Conservation (phyloP, 1,140 invertebrate genomes). For the Patella vulgata region DNA sequence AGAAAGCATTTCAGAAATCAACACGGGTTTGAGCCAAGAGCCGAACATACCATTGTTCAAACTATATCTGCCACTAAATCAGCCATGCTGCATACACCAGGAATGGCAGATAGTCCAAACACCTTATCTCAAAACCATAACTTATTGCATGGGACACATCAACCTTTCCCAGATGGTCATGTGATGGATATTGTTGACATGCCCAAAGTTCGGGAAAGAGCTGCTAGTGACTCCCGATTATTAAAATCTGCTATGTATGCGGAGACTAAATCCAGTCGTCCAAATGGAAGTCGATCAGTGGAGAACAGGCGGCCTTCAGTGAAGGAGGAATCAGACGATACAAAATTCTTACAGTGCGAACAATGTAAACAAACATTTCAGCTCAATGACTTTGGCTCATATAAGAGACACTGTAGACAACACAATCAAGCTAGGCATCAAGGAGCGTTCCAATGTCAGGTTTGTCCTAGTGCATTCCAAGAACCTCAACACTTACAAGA, state of each 20-base stretch:
- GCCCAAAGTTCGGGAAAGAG: no score
- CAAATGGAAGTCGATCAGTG: not conserved
- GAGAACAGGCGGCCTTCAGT: not conserved
- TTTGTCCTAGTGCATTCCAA: conserved; percentile 36
- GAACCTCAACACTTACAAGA: conserved; percentile 37
- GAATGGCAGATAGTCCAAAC: not conserved
- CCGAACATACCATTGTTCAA: conserved; percentile 58
- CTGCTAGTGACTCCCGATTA: no score
- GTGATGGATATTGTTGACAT: no score
- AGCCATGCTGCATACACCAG: conserved; percentile 38
- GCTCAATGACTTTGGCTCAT: conserved; percentile 62
- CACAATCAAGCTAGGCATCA: conserved; percentile 38
- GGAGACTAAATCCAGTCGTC: no score
- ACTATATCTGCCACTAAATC: conserved; percentile 59
- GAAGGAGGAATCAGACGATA: conserved; percentile 26
- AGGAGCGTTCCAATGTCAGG: conserved; percentile 39
- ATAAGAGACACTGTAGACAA: conserved; percentile 58
- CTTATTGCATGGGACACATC: no score
- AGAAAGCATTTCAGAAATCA: conserved; percentile 61
- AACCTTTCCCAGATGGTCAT: no score
- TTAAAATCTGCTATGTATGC: no score
- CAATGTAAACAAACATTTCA: conserved; percentile 59
- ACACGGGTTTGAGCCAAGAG: conserved; percentile 61
- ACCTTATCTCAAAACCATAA: no score
- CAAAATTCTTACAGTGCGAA: conserved; percentile 53